Evolutionary conservation across 2,888 invertebrate species (phyloP), one percentile per base, ranked within the genome.

Genomic region (Timema podura): DNA sequence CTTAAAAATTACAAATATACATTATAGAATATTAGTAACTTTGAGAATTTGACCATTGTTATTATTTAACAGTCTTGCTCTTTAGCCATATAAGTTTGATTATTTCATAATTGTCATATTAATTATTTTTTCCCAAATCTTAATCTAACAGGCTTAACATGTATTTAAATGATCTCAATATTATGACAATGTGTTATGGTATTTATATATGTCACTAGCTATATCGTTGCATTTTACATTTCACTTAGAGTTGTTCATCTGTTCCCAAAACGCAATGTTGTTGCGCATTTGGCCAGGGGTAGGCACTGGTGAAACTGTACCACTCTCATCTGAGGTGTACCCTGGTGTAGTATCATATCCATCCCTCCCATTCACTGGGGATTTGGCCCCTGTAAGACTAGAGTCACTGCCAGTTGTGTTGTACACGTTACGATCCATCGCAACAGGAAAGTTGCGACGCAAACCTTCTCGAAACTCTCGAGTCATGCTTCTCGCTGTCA

Each of bases 401-500:
- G 11, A 44, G 45, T 54, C 69, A 10, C 54, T 67, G 66, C 61
- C 67, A 16, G 46, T 48, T 10, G 44, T n/a, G 6, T 48, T 54
- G 54, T 74, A 71, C 71, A 64, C 67, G 68, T 49, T 76, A 69
- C 69, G 70, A 68, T 65, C 76, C 74, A 47, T 75, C 72, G 67
- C 67, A 46, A 75, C 69, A 45, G 76, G 76, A 44, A 76, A 75
- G 45, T 77, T 76, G 16, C 75, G 84, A 76, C 85, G 86, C 57
- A 91, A 83, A 68, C 88, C 89, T 75, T 91, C 90, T 64, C 91
- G 85, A 77, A 92, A 89, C 80, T 91, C 88, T 76, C 85, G 88
- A 5, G 92, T 89, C 71, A 93, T 86, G 77, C 91, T 92, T 75
- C 93, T 85, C 8, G 92, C 93, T 49, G 93, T 93, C 73, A 93